Conservation (phyloP, 92 coral and sea anemone genomes). For the Parazoanthus darwini region DNA sequence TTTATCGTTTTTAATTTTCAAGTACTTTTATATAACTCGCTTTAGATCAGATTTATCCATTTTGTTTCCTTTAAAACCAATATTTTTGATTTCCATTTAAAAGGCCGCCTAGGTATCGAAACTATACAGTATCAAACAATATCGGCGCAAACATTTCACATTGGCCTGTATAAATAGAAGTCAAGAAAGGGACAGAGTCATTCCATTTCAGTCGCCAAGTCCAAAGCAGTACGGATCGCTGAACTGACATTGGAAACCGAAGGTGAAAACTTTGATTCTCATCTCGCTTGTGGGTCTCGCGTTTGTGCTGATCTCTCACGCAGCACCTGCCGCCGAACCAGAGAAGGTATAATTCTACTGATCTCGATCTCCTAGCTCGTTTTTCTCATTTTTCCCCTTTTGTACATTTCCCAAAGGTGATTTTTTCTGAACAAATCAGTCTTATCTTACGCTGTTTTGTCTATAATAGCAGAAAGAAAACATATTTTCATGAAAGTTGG, state of each 20-base stretch:
- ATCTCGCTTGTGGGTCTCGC: slow-evolving; percentile 22
- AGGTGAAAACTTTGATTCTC: slow-evolving; percentile 17
- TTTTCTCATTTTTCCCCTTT: neutral
- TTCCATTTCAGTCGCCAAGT: slow-evolving; percentile 7
- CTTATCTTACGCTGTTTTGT: too few relatives aligned
- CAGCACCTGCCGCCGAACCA: slow-evolving; percentile 10
- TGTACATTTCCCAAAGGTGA: neutral
- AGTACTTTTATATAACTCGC: too few relatives aligned
- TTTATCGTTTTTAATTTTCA: too few relatives aligned
- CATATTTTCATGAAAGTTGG: too few relatives aligned
- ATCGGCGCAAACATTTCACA: neutral
- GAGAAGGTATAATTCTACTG: neutral
- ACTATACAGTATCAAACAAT: neutral
- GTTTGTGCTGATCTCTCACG: neutral
- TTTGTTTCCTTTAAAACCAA: too few relatives aligned
- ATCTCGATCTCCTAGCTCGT: neutral
- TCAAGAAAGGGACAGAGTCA: neutral
- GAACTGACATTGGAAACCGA: neutral
- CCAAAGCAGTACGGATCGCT: neutral
- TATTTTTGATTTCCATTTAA: neutral
- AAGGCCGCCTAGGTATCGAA: neutral
- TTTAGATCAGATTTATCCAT: too few relatives aligned
- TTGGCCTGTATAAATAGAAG: neutral
- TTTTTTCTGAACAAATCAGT: neutral
- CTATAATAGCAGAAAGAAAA: too few relatives aligned